Evolutionary conservation across 1,140 invertebrate genomes (phyloP).

Genomic region (Neuroterus valhalla): DNA sequence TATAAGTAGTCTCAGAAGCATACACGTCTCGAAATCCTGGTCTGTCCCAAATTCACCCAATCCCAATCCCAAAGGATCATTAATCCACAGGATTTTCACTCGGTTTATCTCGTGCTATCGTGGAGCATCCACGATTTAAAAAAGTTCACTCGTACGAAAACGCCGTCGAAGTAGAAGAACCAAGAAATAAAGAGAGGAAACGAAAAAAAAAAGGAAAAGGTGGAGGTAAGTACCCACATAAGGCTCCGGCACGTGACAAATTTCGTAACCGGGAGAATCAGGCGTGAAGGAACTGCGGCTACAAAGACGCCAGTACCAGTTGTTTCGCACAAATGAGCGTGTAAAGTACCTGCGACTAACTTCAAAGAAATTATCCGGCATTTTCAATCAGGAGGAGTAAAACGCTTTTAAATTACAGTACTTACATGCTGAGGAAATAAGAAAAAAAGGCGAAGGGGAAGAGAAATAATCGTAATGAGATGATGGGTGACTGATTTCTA

Average conservation of each 20-base stretch:
- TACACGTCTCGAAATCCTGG: constrained; percentile 4
- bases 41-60: not conserved
- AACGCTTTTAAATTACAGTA: not conserved
- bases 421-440: too few relatives aligned
- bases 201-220: constrained; percentile 14
- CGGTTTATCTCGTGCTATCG: constrained; percentile 40
- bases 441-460: too few relatives aligned
- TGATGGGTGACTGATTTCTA: constrained; percentile 1
- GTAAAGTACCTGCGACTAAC: not conserved
- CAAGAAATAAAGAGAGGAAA: not conserved
- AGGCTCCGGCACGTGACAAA: constrained; percentile 36
- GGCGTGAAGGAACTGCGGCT: not conserved
- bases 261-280: not conserved
- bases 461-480: too few relatives aligned
- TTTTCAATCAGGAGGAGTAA: not conserved
- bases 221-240: constrained; percentile 36
- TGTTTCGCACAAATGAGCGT: not conserved
- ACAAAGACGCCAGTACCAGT: not conserved
- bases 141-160: constrained; percentile 27
- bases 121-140: constrained; percentile 36
- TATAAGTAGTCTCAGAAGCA: too few relatives aligned
- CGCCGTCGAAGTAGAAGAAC: not conserved
- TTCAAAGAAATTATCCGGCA: not conserved
- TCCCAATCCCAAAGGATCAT: constrained; percentile 45
- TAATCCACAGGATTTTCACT: constrained; percentile 45